Conservation (phyloP, 1,140 invertebrate species). For the Patella vulgata region DNA sequence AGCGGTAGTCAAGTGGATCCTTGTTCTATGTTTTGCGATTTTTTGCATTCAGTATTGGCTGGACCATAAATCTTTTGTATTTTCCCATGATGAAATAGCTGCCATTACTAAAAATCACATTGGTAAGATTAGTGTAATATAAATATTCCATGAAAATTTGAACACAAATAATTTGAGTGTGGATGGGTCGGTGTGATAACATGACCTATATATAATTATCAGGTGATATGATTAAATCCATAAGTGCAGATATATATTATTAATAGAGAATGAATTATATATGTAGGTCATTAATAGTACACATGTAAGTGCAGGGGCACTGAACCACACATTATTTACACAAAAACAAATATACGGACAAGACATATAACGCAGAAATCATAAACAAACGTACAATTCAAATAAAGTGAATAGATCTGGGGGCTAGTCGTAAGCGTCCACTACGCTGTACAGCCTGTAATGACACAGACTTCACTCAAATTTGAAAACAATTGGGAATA, state of each 20-base stretch:
- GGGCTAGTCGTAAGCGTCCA: too few species aligned
- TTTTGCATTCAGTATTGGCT: slow-evolving; percentile 54
- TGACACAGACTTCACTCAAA: too few species aligned
- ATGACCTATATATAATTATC: background rate
- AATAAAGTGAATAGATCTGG: too few species aligned
- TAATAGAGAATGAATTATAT: background rate
- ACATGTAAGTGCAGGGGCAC: background rate
- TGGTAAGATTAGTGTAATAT: slow-evolving; percentile 23
- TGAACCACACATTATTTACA: too few species aligned
- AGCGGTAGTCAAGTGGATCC: slow-evolving; percentile 27
- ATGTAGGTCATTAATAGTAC: background rate
- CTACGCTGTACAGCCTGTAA: too few species aligned
- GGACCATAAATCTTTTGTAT: slow-evolving; percentile 43
- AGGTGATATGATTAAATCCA: background rate
- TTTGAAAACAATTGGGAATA: too few species aligned
- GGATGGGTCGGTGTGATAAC: background rate
- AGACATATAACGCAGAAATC: too few species aligned
- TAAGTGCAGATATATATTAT: background rate
- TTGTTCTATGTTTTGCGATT: slow-evolving; percentile 33
- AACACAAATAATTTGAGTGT: background rate
- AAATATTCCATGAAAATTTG: background rate
- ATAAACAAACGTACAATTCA: too few species aligned
- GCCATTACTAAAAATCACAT: slow-evolving; percentile 46
- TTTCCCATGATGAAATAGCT: slow-evolving; percentile 41
- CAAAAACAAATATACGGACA: too few species aligned